A percentile compares a stretch with the other conserved stretches of the same genome.
Evolutionary conservation across 2,113 vertebrate genomes (phyloP).

Genomic region (Ramphastos sulfuratus): DNA sequence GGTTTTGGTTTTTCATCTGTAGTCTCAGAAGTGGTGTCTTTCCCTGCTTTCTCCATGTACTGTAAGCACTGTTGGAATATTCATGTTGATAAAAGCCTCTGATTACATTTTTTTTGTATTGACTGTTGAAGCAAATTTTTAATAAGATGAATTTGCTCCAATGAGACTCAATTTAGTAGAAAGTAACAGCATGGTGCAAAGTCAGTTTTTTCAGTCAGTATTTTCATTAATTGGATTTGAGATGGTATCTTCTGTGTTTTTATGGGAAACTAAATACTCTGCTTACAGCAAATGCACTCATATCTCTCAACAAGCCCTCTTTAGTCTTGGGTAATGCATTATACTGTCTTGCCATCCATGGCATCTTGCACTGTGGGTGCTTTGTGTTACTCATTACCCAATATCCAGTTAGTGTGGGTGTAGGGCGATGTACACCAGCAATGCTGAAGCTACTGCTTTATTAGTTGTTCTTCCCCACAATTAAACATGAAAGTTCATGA

Average conservation of each 20-base stretch:
- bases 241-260: neutral
- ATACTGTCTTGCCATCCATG: neutral
- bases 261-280: neutral
- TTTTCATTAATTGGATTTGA: neutral
- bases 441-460: neutral
- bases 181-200: neutral
- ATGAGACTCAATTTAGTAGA: neutral
- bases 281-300: neutral
- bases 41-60: neutral
- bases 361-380: neutral
- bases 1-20: neutral
- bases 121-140: neutral
- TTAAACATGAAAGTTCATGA: neutral
- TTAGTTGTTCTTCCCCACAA: neutral
- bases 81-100: neutral
- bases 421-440: neutral
- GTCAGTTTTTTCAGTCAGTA: neutral
- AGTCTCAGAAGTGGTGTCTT: neutral
- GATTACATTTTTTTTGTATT: neutral
- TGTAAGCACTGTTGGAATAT: neutral
- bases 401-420: rapidly evolving
- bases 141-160: neutral
- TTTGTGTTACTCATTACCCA: neutral
- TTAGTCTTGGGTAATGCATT: neutral
- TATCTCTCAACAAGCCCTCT: neutral